These are phyloP conservation scores for Parnassius orleans DNA, from an alignment of 2,888 invertebrate genomes.

Conservation along the genomic window DNA sequence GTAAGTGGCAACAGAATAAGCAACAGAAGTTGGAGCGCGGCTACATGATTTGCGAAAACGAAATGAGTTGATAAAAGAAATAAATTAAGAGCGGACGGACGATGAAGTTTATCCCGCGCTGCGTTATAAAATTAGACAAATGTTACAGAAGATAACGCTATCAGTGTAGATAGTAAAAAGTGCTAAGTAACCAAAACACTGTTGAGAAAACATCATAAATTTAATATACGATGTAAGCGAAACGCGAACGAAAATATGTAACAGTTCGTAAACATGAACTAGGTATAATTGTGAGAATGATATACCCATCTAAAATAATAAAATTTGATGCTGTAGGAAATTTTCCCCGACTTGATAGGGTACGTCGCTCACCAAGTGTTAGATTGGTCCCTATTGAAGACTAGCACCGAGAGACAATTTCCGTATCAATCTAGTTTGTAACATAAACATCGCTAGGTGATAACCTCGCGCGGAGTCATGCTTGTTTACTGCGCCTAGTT, in stretches of 20 bases:
- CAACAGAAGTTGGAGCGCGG: slow-evolving; percentile 25
- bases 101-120: slow-evolving; percentile 3
- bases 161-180: slow-evolving; percentile 16
- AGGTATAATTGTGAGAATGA: background rate
- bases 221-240: background rate
- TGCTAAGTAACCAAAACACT: slow-evolving; percentile 7
- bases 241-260: background rate
- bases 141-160: slow-evolving; percentile 21
- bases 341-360: too few relatives aligned
- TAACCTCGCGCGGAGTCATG: slow-evolving; percentile 48
- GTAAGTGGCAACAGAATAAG: slow-evolving; percentile 46
- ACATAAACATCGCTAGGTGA: slow-evolving; percentile 39
- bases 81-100: background rate
- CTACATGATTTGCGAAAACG: slow-evolving; percentile 1
- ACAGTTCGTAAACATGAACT: background rate
- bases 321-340: too few relatives aligned
- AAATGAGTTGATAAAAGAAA: background rate
- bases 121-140: slow-evolving; percentile 22
- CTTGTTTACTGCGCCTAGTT: slow-evolving; percentile 63
- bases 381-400: slow-evolving; percentile 23
- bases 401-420: slow-evolving; percentile 44
- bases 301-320: too few relatives aligned
- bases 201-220: slow-evolving; percentile 8
- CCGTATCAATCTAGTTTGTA: slow-evolving; percentile 44
- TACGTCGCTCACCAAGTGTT: slow-evolving; percentile 28